Conservation (phyloP, 2,797 vertebrate species). For the Gymnothorax reevesii region DNA sequence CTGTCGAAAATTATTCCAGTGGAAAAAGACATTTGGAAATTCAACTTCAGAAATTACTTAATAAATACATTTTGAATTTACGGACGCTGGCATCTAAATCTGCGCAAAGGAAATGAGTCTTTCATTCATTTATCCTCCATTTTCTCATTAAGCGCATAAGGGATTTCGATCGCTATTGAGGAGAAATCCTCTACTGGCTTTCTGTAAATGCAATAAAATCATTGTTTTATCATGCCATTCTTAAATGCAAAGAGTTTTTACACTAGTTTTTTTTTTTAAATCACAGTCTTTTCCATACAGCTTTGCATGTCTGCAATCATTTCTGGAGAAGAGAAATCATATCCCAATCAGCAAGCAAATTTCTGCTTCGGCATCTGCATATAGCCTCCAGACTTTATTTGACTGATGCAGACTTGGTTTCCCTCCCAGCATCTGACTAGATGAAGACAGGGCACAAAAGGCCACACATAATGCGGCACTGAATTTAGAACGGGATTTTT, state of each 20-base stretch:
- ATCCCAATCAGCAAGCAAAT: not conserved
- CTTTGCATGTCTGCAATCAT: not conserved
- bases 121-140: not conserved
- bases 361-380: not conserved
- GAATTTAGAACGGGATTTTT: not conserved
- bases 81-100: no score
- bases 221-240: not conserved
- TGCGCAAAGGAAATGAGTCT: not conserved
- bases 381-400: not conserved
- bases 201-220: not conserved
- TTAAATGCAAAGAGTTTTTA: not conserved
- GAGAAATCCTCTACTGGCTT: not conserved
- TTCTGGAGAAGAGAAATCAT: not conserved
- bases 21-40: no score
- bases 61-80: no score
- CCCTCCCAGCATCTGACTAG: not conserved
- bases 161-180: not conserved
- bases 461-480: not conserved
- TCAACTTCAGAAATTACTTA: no score
- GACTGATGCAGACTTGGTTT: not conserved
- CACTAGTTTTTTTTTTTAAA: not conserved
- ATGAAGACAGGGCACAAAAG: not conserved
- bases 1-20: no score
- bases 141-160: not conserved
- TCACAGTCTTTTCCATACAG: not conserved